Evolutionary conservation across 1,140 invertebrate species (phyloP), one percentile per base, ranked within the genome.

Genomic region (Whitmania pigra): DNA sequence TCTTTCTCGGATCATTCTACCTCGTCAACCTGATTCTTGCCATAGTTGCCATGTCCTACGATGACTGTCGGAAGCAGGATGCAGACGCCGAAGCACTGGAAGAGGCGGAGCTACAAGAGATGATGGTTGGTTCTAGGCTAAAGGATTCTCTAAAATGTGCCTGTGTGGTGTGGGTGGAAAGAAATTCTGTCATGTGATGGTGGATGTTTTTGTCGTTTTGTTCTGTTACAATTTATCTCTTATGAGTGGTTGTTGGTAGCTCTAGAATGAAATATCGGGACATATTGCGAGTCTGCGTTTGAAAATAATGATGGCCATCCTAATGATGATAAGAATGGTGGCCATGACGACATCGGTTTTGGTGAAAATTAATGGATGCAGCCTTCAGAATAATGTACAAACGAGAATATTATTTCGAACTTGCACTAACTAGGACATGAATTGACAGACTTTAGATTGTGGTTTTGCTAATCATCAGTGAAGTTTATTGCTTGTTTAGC

Each of bases 1-100:
- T 98, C 83, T 95, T 98, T 84, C 86, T 97, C 79, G 94, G 94
- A 76, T 97, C 94, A 68, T 97, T 97, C 85, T 98, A 97, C 86
- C 88, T 97, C 78, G 92, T 97, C 75, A 98, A 98, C 85, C 89
- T 98, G 85, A 98, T 97, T 82, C 89, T 98, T 85, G 94, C 95
- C 81, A 97, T 97, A 85, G 95, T 97, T 82, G 94, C 94, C 77
- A 97, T 98, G 94, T 96, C 93, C 25, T 97, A 98, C 84, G 93
- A 97, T 81, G 94, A 97, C 82, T 87, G 97, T 80, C 94, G 97
- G 84, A 96, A 96, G 86, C 94, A 95, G 85, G 94, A 94, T 22
- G 90, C 94, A 83, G 93, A 95, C 81, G 94, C 97, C 81, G 93
- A 95, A 81, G 83, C 83, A 57, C 71, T 88, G 82, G 83, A 84